Percentiles rank a stretch among this genome's conserved stretches.
phyloP scores from a whole-genome alignment of 1,140 invertebrate species.

The Antheraea pernyi region DNA sequence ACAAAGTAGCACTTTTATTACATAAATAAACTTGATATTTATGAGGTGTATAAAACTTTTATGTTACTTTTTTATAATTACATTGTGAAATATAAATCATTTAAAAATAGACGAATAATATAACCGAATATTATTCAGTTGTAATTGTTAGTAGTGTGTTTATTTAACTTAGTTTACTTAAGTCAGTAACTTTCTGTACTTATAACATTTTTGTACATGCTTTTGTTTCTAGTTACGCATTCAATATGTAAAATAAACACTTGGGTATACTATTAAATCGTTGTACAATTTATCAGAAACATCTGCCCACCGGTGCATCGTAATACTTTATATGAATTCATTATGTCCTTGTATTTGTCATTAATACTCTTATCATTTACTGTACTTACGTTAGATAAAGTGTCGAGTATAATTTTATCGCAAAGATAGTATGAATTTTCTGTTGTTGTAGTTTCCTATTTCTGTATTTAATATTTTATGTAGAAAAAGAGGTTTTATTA shows the following conservation, averaged over 20 bases:
- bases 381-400: neutral
- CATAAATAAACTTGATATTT: neutral
- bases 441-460: neutral
- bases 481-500: too few species aligned
- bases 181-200: neutral
- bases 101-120: neutral
- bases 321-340: neutral
- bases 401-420: neutral
- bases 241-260: neutral
- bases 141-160: neutral
- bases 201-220: neutral
- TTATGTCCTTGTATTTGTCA: neutral
- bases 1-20: too few species aligned
- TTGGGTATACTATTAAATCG: neutral
- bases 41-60: neutral
- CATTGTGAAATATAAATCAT: too few species aligned
- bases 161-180: too few species aligned
- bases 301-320: neutral
- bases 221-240: neutral
- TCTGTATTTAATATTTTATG: neutral
- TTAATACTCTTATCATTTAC: neutral
- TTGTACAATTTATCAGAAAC: neutral
- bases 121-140: neutral
- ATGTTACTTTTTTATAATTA: neutral
- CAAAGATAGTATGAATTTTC: neutral